A percentile compares a stretch with the other conserved stretches of the same genome.
These are phyloP conservation scores for Acyrthosiphon pisum DNA, from an alignment of 1,140 invertebrate species.

Conservation along the genomic window DNA sequence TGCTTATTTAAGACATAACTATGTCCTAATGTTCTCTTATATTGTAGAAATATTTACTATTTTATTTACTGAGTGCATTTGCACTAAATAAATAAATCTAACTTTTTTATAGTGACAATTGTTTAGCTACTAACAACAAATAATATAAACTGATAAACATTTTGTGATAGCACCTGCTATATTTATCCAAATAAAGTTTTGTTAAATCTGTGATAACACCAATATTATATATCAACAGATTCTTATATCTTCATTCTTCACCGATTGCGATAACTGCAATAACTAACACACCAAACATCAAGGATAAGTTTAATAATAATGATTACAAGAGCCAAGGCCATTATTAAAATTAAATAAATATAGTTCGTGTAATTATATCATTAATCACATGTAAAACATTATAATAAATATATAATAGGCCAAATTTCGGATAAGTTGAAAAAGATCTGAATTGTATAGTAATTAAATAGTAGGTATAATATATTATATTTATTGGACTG, in stretches of 20 bases:
- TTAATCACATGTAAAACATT: background rate
- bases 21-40: too few relatives aligned
- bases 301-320: background rate
- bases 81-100: too few relatives aligned
- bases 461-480: background rate
- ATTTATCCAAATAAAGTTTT: too few relatives aligned
- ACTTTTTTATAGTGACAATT: too few relatives aligned
- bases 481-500: constrained; percentile 51
- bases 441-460: background rate
- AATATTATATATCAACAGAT: background rate
- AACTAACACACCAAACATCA: background rate
- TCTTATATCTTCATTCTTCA: background rate
- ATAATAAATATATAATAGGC: background rate
- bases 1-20: too few relatives aligned
- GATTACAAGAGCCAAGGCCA: background rate
- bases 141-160: background rate
- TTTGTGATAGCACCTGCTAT: background rate
- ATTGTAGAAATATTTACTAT: too few relatives aligned
- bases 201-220: background rate
- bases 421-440: background rate
- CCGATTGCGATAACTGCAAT: background rate
- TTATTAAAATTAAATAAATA: constrained; percentile 20
- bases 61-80: too few relatives aligned
- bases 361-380: background rate
- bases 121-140: background rate